Evolutionary conservation across 2,797 vertebrate species (phyloP), one percentile per base, ranked within the genome.

Genomic region (Pseudochirops corinnae): DNA sequence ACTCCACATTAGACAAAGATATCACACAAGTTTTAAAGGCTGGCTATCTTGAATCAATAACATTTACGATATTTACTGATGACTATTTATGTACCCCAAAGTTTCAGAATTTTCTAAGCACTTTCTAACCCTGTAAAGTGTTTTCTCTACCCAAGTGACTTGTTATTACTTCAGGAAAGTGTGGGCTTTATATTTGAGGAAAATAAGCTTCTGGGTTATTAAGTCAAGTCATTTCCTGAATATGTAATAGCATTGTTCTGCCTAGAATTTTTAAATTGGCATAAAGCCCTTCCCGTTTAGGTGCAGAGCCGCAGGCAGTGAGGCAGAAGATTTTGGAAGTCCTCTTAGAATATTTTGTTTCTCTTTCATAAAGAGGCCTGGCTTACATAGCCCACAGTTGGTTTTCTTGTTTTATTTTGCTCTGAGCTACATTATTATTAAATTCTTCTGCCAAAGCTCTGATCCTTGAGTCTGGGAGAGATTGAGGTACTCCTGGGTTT

Each of bases 51-150:
- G 2, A 39, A 82, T 82, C 67, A 82, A 82, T 96, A 95, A 92
- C 28, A 28, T 14, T 52, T 96, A 46, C 90, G 91, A 7, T 93
- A 46, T n/a, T 39, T 87, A 12, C 91, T 62, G 16, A 39, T 91
- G n/a, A 90, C 24, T 93, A 95, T 95, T 55, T n/a, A 67, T 92
- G n/a, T n/a, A 31, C 50, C 53, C 60, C 33, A 93, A 39, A 12
- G 18, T 91, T 10, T 1, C 74, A 11, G 56, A 0, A 0, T 28
- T 9, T 55, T 0, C 12, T 52, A 39, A 56, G 29, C 55, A 24
- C 7, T 67, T 33, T 90, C 12, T 28, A 46, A 4, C 52, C 18
- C 53, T 60, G 24, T 53, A 50, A 29, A 56, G 9, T 46, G 24
- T 29, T 28, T 62, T 56, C 4, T 55, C n/a, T 0, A n/a, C 50